phyloP scores from a whole-genome alignment of 2,113 vertebrate species.

The Paedocypris sp. region DNA sequence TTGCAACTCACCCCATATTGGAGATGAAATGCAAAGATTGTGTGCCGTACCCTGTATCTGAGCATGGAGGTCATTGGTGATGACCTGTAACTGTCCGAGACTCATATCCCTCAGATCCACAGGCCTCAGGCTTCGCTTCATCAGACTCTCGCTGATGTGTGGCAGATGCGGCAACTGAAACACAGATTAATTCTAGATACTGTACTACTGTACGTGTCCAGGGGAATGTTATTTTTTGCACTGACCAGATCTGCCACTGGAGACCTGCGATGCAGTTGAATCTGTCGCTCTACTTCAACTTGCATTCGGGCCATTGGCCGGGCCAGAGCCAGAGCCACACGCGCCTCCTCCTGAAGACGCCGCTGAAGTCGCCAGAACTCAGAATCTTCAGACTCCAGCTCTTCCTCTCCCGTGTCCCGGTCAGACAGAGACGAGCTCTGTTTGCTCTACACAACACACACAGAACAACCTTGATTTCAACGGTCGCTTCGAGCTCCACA shows the following conservation, averaged over 20 bases:
- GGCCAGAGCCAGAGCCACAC: conserved; percentile 88
- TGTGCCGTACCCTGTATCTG: conserved; percentile 89
- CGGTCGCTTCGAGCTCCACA: no score
- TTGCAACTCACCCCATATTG: no score
- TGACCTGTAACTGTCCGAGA: conserved; percentile 92
- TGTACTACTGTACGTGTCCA: neutral
- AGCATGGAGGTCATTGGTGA: conserved; percentile 94
- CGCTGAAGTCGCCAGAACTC: conserved; percentile 89
- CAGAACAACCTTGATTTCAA: neutral
- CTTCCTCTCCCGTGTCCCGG: conserved; percentile 89
- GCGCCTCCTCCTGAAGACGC: conserved; percentile 88
- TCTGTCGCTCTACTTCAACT: conserved; percentile 86
- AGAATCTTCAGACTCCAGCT: conserved; percentile 88
- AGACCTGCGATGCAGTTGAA: conserved; percentile 90
- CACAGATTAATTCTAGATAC: neutral
- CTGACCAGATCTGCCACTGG: conserved; percentile 91
- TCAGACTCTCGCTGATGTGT: conserved; percentile 90
- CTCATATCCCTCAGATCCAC: conserved; percentile 92
- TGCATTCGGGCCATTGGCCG: conserved; percentile 98
- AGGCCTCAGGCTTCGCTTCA: conserved; percentile 89
- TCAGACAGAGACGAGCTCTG: conserved; percentile 94
- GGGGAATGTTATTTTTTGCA: neutral
- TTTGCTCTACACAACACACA: conserved; percentile 72
- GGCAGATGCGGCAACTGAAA: conserved; percentile 83
- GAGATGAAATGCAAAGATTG: neutral